Conservation (phyloP, 2,888 invertebrate genomes). For the Drosophila demipolita region DNA sequence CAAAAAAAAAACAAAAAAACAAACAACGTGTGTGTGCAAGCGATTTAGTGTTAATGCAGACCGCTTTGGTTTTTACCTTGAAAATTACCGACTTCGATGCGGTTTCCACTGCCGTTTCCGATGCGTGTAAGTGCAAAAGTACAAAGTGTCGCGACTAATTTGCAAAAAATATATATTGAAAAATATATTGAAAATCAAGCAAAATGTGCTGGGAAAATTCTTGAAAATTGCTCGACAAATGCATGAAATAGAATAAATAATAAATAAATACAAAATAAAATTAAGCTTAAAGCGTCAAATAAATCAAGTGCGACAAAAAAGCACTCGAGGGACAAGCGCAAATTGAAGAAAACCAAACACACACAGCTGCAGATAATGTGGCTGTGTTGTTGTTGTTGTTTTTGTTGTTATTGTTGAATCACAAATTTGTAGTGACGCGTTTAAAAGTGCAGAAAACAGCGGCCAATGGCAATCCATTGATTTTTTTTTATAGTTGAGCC, state of each 20-base stretch:
- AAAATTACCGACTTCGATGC: constrained; percentile 33
- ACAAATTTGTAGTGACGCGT: constrained; percentile 70
- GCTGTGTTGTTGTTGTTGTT: constrained; percentile 9
- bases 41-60: constrained; percentile 32
- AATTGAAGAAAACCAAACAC: constrained; percentile 18
- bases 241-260: constrained; percentile 7
- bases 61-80: constrained; percentile 42
- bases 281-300: constrained; percentile 63
- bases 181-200: constrained; percentile 2
- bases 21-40: constrained; percentile 5
- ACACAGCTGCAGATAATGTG: constrained; percentile 7
- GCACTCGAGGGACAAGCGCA: constrained; percentile 14
- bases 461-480: constrained; percentile 75
- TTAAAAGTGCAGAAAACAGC: constrained; percentile 76
- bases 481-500: constrained; percentile 51
- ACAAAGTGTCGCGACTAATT: constrained; percentile 40
- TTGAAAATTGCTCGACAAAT: constrained; percentile 34
- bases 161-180: background rate
- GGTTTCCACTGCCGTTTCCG: constrained; percentile 34
- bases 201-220: constrained; percentile 19
- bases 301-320: constrained; percentile 71
- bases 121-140: constrained; percentile 54
- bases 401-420: constrained; percentile 23
- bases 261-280: constrained; percentile 28
- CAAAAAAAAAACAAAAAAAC: background rate